phyloP scores from a whole-genome alignment of 2,888 invertebrate genomes.

The Lingula anatina region DNA sequence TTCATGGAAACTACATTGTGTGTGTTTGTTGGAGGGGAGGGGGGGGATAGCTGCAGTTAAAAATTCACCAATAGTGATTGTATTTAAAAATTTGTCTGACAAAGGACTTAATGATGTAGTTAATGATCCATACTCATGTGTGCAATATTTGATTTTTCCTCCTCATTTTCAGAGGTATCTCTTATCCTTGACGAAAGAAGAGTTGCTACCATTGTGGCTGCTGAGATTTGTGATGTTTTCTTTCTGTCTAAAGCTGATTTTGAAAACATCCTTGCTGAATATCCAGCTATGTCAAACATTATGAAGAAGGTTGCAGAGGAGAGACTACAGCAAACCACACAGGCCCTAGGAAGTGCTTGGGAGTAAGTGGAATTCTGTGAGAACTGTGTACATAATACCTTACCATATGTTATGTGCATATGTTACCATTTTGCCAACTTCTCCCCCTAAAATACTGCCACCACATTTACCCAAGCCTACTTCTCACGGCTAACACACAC shows the following conservation, averaged over 20 bases:
- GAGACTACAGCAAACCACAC: not conserved
- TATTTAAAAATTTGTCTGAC: not conserved
- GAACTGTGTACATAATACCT: too few relatives aligned
- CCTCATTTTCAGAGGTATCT: constrained; percentile 8
- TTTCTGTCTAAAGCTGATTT: constrained; percentile 6
- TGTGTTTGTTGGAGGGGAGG: too few relatives aligned
- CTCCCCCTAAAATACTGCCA: too few relatives aligned
- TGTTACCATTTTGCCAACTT: too few relatives aligned
- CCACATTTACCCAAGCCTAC: too few relatives aligned
- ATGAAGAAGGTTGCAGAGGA: constrained; percentile 1
- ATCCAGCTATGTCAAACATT: constrained; percentile 6
- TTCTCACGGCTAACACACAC: too few relatives aligned
- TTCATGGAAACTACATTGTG: too few relatives aligned
- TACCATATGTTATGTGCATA: too few relatives aligned
- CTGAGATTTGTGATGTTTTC: constrained; percentile 11
- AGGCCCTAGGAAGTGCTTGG: not conserved
- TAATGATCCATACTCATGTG: not conserved
- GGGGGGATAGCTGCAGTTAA: too few relatives aligned
- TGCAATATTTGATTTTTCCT: not conserved
- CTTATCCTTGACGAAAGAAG: constrained; percentile 8
- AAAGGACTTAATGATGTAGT: not conserved
- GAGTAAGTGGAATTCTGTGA: too few relatives aligned
- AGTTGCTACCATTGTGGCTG: constrained; percentile 8
- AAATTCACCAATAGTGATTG: too few relatives aligned
- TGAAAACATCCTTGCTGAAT: constrained; percentile 5